These are phyloP conservation scores for Phalacrocorax brasilianus DNA, from an alignment of 2,113 vertebrate genomes.

Conservation along the genomic window DNA sequence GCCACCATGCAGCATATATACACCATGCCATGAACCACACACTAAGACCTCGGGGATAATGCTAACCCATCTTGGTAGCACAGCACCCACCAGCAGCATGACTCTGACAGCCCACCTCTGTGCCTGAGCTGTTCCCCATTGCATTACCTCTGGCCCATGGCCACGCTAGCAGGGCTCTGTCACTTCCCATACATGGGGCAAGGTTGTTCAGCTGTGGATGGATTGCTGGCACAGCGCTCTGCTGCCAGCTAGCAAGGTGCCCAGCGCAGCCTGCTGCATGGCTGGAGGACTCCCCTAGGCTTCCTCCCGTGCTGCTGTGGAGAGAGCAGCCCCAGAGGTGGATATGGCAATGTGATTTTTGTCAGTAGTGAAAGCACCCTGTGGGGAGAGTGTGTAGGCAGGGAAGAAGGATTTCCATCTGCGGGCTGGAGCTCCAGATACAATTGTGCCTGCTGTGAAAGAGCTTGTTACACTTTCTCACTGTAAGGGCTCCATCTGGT, in stretches of 20 bases:
- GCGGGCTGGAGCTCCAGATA: neutral
- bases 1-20: fast-evolving
- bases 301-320: fast-evolving
- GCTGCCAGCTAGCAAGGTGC: neutral
- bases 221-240: neutral
- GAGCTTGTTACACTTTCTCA: slow-evolving; percentile 11
- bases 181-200: fast-evolving
- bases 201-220: fast-evolving
- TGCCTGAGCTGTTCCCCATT: neutral
- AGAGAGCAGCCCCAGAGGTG: neutral
- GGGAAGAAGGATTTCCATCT: neutral
- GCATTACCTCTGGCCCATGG: fast-evolving
- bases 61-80: neutral
- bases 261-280: fast-evolving
- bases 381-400: neutral
- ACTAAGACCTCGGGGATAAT: fast-evolving
- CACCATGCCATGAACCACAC: neutral
- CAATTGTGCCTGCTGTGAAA: neutral
- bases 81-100: fast-evolving
- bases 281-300: neutral
- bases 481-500: slow-evolving; percentile 33
- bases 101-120: neutral
- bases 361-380: neutral
- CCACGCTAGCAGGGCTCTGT: neutral
- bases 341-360: neutral